phyloP scores from a whole-genome alignment of 2,113 vertebrate species.

The Erinaceus europaeus region DNA sequence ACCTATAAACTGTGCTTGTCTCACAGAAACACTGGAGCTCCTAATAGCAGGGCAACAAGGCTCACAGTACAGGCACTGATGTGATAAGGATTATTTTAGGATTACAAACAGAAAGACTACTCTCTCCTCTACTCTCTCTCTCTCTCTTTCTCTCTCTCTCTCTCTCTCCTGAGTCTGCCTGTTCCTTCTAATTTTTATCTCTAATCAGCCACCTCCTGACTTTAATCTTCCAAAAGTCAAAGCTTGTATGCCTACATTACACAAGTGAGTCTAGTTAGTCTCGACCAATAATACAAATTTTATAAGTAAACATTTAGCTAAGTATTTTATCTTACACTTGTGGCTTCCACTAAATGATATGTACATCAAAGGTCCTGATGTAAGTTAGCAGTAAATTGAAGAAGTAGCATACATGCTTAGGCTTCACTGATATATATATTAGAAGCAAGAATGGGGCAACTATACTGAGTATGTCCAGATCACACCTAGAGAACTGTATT shows the following conservation, averaged over 20 bases:
- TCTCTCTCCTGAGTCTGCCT: neutral
- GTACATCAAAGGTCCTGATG: neutral
- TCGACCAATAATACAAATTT: neutral
- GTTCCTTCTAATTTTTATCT: neutral
- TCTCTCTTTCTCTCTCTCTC: neutral
- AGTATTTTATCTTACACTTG: neutral
- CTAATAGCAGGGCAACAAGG: neutral
- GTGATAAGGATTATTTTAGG: neutral
- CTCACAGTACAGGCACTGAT: neutral
- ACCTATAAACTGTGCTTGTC: neutral
- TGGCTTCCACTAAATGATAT: neutral
- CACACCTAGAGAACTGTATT: neutral
- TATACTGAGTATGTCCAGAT: neutral
- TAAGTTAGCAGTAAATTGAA: neutral
- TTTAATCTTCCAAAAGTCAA: rapidly evolving
- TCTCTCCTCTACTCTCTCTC: neutral
- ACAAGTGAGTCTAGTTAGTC: neutral
- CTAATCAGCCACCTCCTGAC: neutral
- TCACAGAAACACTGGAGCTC: neutral
- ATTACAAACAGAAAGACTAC: neutral
- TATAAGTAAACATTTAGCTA: neutral
- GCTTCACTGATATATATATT: neutral
- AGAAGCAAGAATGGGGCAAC: neutral
- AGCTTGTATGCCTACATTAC: neutral
- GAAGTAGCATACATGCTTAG: neutral